Evolutionary conservation across 1,140 invertebrate genomes (phyloP), one percentile per base, ranked within the genome.

Genomic region (Drosophila mayri): DNA sequence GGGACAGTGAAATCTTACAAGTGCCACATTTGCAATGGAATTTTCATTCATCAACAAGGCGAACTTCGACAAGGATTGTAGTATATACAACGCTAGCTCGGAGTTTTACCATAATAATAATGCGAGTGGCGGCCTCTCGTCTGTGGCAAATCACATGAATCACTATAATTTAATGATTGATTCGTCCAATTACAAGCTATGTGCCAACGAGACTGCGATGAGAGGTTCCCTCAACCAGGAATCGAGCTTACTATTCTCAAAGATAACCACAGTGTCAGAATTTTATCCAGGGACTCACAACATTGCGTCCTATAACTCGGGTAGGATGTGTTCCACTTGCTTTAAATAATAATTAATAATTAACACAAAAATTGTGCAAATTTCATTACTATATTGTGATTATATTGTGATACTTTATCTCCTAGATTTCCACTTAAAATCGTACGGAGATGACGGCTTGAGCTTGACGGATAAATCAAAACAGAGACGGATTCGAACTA

Each of bases 401-500:
- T 7, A 50, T 25, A 12, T 14, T 47, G 32, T 22, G 12, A 5
- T 54, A 7, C n/a, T 18, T 20, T 9, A 11, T 63, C 37, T 18
- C 14, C 44, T 28, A 87, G 84, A 88, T 66, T 88, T 80, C 28
- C 84, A 88, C 61, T 44, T 87, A 20, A 87, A 87, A 40, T 43
- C 82, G 2, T 87, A 62, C 63, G 66, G 70, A 6, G 96, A 96
- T 1, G 96, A 97, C 82, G 97, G 97, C 1, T 93, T 94, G 5
- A 95, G 95, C 9, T 93, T 98, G 47, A 97, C 97, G 30, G 97
- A 98, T 92, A 98, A 98, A 93, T 94, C 97, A 64, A 98, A 98
- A 94, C 97, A 98, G 93, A 94, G 98, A 40, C 94, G 98, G 77
- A 99, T 99, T 93, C 94, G 98, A 74, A 99, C 98, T 22, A 99